Percentiles rank a stretch among this genome's conserved stretches.
phyloP scores from a whole-genome alignment of 1,140 invertebrate genomes.

The Elymnias hypermnestra region DNA sequence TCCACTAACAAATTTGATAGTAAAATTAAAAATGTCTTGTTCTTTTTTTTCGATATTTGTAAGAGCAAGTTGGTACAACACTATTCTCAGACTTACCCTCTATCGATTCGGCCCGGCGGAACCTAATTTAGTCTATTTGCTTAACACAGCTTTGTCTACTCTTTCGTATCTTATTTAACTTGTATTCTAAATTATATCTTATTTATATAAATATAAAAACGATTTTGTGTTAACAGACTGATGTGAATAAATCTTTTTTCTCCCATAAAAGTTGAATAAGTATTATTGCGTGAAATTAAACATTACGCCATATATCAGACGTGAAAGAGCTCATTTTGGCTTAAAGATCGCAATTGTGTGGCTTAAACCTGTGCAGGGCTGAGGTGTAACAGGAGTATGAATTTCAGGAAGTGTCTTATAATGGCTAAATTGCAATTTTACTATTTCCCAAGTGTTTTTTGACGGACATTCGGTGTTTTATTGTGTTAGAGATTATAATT shows the following conservation, averaged over 20 bases:
- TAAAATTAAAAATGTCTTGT: too few species aligned
- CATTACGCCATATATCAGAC: neutral
- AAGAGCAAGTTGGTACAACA: constrained; percentile 18
- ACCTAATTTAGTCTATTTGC: constrained; percentile 60
- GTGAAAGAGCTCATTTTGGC: constrained; percentile 10
- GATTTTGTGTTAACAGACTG: neutral
- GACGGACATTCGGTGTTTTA: constrained; percentile 11
- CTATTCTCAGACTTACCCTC: constrained; percentile 37
- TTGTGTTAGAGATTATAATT: neutral
- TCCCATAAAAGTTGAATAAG: neutral
- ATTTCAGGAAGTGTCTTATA: constrained; percentile 12
- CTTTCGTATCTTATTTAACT: constrained; percentile 1
- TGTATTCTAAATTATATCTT: constrained; percentile 8
- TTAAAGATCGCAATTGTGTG: neutral
- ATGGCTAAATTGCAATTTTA: constrained; percentile 4
- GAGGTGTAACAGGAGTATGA: constrained; percentile 13
- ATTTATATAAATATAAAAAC: neutral
- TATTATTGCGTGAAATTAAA: constrained; percentile 1
- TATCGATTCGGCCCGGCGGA: constrained; percentile 59
- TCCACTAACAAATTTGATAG: too few species aligned
- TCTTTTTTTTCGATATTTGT: neutral
- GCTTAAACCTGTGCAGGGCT: constrained; percentile 10
- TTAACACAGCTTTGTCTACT: constrained; percentile 1
- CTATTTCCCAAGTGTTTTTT: constrained; percentile 8
- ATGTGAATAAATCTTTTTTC: neutral